Evolutionary conservation across 2,888 invertebrate species (phyloP).

Genomic region (Catocala sponsa): DNA sequence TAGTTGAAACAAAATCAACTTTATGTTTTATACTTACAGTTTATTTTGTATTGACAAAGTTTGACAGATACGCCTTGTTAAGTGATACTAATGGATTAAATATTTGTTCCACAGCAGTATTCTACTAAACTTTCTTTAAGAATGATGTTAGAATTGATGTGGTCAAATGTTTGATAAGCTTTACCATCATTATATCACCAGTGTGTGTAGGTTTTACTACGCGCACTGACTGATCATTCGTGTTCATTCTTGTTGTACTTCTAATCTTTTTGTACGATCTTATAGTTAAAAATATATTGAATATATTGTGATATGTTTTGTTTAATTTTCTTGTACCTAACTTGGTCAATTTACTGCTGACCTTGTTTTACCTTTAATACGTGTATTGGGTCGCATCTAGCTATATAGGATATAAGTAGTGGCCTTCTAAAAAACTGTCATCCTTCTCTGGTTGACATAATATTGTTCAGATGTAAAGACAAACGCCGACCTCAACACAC

Average conservation of each 20-base stretch:
- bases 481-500: too few species aligned
- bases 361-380: too few species aligned
- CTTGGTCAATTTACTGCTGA: too few species aligned
- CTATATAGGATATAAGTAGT: too few species aligned
- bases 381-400: too few species aligned
- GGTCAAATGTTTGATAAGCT: neutral
- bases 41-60: too few species aligned
- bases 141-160: neutral
- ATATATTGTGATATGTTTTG: constrained; percentile 6
- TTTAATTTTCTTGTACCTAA: constrained; percentile 5
- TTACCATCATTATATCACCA: constrained; percentile 8
- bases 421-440: too few species aligned
- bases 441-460: too few species aligned
- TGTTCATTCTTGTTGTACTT: constrained; percentile 28
- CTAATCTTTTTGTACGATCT: constrained; percentile 43
- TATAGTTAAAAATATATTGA: constrained; percentile 42
- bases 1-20: too few species aligned
- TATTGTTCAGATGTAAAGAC: too few species aligned
- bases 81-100: neutral
- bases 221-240: constrained; percentile 33
- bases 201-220: constrained; percentile 73
- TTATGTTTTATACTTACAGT: too few species aligned
- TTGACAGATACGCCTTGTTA: neutral
- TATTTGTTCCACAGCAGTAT: constrained; percentile 12
- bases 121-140: constrained; percentile 27